These are phyloP conservation scores for Cephus pygmeus DNA, from an alignment of 2,888 invertebrate genomes.

Conservation along the genomic window DNA sequence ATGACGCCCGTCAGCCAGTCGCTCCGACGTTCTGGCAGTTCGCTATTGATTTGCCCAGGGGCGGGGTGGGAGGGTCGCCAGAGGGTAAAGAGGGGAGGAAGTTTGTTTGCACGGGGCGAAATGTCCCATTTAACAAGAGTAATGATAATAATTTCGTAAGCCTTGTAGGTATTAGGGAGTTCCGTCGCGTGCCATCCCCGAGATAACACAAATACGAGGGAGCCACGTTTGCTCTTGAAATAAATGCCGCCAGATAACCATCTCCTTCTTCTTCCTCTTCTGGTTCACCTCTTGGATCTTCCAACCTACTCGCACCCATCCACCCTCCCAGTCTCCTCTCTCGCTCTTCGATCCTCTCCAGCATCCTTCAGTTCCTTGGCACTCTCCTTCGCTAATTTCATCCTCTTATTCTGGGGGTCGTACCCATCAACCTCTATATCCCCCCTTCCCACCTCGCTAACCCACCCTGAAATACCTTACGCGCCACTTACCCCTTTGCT, in stretches of 20 bases:
- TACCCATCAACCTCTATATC: background rate
- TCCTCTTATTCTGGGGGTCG: constrained; percentile 17
- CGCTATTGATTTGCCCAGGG: background rate
- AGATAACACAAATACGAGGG: constrained; percentile 37
- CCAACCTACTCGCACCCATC: background rate
- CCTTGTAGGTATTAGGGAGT: constrained; percentile 38
- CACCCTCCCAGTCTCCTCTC: background rate
- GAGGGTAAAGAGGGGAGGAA: background rate
- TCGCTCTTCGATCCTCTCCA: background rate
- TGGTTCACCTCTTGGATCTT: constrained; percentile 2
- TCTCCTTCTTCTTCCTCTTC: constrained; percentile 17
- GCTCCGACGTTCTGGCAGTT: background rate
- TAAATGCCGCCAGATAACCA: constrained; percentile 39
- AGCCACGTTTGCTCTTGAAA: constrained; percentile 27
- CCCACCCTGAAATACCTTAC: background rate
- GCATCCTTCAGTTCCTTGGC: background rate
- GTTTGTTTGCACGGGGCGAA: constrained; percentile 21
- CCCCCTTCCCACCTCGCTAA: background rate
- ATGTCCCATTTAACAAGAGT: constrained; percentile 34
- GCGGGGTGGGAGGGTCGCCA: background rate
- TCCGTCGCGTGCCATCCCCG: constrained; percentile 36
- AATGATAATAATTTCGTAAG: constrained; percentile 43
- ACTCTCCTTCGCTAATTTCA: constrained; percentile 28
- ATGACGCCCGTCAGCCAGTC: background rate
- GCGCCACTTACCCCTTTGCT: background rate